Evolutionary conservation across 2,797 vertebrate species (phyloP).

Genomic region (Miichthys miiuy): DNA sequence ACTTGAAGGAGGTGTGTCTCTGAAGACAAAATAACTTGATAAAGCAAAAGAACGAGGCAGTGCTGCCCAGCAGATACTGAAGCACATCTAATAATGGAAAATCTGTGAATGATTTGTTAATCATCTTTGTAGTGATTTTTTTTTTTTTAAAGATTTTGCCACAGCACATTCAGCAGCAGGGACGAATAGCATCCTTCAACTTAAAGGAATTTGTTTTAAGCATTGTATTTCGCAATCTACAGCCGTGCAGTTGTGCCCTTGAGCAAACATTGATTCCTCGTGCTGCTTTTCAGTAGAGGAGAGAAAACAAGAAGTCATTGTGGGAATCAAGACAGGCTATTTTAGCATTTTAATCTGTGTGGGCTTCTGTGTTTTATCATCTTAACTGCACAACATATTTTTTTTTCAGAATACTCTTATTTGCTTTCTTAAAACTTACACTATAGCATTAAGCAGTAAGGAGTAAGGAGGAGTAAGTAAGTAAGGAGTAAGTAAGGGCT

Average conservation of each 20-base stretch:
- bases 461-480: not conserved
- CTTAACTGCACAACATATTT: not conserved
- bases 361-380: not conserved
- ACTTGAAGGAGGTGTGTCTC: slow-evolving; percentile 13
- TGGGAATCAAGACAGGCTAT: not conserved
- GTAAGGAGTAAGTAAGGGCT: not conserved
- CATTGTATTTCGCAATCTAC: slow-evolving; percentile 23
- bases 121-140: slow-evolving; percentile 17
- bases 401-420: not conserved
- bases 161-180: slow-evolving; percentile 14
- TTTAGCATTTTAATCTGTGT: not conserved
- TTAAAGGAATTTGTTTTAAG: slow-evolving; percentile 33
- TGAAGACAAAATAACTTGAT: slow-evolving; percentile 14
- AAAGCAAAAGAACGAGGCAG: slow-evolving; percentile 17
- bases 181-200: slow-evolving; percentile 28
- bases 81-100: slow-evolving; percentile 11
- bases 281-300: slow-evolving; percentile 9
- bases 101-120: slow-evolving; percentile 49
- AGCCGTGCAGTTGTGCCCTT: slow-evolving; percentile 31
- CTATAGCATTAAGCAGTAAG: too few species aligned
- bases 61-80: slow-evolving; percentile 9
- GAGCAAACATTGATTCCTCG: slow-evolving; percentile 45
- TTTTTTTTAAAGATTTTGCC: slow-evolving; percentile 22
- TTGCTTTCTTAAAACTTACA: not conserved
- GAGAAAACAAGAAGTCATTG: not conserved